Base-by-base conservation (phyloP, 2,113 vertebrate genomes). In the Aldabrachelys gigantea region DNA sequence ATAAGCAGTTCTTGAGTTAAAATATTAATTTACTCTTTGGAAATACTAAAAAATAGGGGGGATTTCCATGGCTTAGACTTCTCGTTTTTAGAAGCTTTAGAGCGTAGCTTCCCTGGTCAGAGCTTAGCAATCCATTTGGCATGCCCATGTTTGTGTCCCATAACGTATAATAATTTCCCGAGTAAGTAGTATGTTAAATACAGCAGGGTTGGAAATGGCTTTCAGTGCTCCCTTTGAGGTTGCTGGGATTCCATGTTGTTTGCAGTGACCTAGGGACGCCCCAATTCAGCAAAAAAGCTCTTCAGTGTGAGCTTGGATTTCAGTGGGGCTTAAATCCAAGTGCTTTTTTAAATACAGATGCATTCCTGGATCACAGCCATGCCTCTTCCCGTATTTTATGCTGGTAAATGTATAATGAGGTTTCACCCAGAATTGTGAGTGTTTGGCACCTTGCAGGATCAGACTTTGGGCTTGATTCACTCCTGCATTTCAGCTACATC, bases 21-120 rank as follows among this genome's bases (percentile, higher is more conserved):
- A 97, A 93, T 97, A 97, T 95, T 97, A 96, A 97, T 95, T 96
- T 94, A 90, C 65, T 79, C 52, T 88, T 93, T 91, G 86, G 88
- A 96, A 96, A 94, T 92, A 85, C 87, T 95, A 96, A 41, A 4
- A 96, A 97, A 93, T 92, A 91, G 65, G 81, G 82, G 91, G 84
- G 89, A 93, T 97, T 95, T 95, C 57, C 79, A 84, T 92, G 80
- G 92, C 80, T 97, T 54, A 41, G 16, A 59, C 84, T 89, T 96
- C 76, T 95, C 87, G 83, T 96, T 96, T 93, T 92, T 91, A 76
- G 87, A 81, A 90, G 75, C 59, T 91, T 96, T 95, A 91, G 41
- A 85, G 50, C 94, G 94, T 93, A 93, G 75, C n/a, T 95, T 79
- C 89, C 87, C 81, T 84, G 24, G 47, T 87, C 91, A 93, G 75